Evolutionary conservation across 2,888 invertebrate genomes (phyloP).

Genomic region (Tortrix viridana): DNA sequence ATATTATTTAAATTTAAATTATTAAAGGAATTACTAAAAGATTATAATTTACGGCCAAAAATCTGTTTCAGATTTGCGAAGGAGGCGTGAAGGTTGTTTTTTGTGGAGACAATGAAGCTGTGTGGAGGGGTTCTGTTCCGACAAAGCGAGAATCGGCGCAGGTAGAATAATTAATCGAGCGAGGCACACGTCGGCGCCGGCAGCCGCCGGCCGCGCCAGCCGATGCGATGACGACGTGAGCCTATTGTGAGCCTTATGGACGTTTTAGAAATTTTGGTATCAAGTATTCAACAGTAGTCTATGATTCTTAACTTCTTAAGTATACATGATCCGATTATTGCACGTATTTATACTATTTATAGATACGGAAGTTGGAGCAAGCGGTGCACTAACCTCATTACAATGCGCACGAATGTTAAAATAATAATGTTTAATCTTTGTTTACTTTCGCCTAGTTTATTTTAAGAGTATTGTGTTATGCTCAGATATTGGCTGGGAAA

Average conservation of each 20-base stretch:
- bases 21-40: constrained; percentile 37
- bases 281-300: neutral
- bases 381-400: no score
- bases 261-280: neutral
- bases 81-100: constrained; percentile 48
- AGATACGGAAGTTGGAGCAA: no score
- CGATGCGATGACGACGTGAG: constrained; percentile 5
- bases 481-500: no score
- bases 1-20: constrained; percentile 26
- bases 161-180: constrained; percentile 65
- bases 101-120: constrained; percentile 28
- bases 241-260: neutral
- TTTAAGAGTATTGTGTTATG: no score
- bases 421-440: no score
- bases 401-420: no score
- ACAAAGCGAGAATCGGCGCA: constrained; percentile 43
- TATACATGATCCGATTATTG: no score
- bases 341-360: no score
- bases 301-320: neutral
- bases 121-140: constrained; percentile 39
- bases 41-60: constrained; percentile 49
- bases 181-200: constrained; percentile 46
- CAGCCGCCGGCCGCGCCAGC: constrained; percentile 13
- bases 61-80: constrained; percentile 50
- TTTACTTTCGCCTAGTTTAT: no score